Base-by-base conservation (phyloP, 2,888 invertebrate genomes). In the Cryptophagus acutangulus region DNA sequence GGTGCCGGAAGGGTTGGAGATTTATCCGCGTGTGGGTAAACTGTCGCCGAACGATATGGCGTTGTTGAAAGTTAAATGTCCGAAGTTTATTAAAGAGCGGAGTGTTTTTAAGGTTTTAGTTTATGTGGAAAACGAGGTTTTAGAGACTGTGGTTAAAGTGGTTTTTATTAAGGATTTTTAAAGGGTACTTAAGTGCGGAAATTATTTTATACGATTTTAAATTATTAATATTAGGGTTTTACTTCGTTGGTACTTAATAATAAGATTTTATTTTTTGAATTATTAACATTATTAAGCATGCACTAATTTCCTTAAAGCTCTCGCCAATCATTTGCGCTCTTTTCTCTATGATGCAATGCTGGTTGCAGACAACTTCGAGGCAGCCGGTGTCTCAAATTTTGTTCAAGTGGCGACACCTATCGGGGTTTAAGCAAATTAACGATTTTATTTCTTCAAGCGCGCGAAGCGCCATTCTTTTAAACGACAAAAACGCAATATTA, bases 101-200 rank as follows among this genome's bases (percentile, higher is more conserved):
- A 42, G 43, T 25, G 10, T 38, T 13, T 58, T 53, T 40, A 59
- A 55, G 37, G 47, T 62, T 15, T 39, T 46, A 6, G 49, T 63
- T 30, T 54, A 55, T 48, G 54, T 62, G 29, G 62, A 62, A 36
- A 51, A 55, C 38, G 61, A 61, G 15, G 52, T 60, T 15, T 57
- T 58, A 28, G 54, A 57, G 42, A 48, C 57, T 17, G 54, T 51
- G 36, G 56, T 63, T 18, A 65, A 59, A 50, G 47, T 45, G 15
- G 35, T 29, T 33, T 29, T 29, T 10, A 6, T 29, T 29, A 29
- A 29, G 6, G 6, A 12, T 8, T 9, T 20, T 8, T 8, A 20
- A 20, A 6, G 20, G 20, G 6, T 20, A 9, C 9, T 8, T 8
- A 8, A 6, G 9, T 20, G 20, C 9, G 9, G 9, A 20, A 20